Evolutionary conservation across 2,797 vertebrate species (phyloP).

Genomic region (Phalanger gymnotis): DNA sequence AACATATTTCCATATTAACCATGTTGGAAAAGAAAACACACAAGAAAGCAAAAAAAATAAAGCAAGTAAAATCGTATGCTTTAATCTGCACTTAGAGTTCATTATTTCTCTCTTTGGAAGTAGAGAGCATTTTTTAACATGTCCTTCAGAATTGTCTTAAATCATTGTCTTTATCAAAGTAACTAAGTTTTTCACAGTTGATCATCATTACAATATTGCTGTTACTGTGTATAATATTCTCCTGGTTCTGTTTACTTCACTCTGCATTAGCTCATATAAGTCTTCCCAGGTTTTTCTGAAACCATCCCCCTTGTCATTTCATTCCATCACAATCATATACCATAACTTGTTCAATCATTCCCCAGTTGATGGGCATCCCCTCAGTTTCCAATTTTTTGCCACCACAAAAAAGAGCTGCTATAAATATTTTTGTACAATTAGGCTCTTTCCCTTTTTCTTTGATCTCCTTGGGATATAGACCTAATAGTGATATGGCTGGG

Average conservation of each 20-base stretch:
- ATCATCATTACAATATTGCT: not conserved
- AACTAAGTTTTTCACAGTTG: not conserved
- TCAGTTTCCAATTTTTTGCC: not conserved
- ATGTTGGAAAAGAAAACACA: not conserved
- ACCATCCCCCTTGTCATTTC: not conserved
- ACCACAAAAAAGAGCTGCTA: not conserved
- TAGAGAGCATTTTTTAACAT: not conserved
- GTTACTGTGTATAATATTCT: not conserved
- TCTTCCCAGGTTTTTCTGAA: not conserved
- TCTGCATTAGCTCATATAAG: not conserved
- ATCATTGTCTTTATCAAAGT: not conserved
- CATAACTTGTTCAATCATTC: not conserved
- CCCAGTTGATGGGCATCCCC: not conserved
- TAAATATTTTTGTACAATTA: not conserved
- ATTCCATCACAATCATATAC: not conserved
- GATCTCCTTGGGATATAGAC: not conserved
- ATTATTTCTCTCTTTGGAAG: not conserved
- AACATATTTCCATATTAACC: not conserved
- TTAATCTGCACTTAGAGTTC: not conserved
- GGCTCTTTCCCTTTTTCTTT: not conserved
- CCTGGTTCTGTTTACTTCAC: not conserved
- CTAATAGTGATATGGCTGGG: not conserved
- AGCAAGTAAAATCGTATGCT: not conserved
- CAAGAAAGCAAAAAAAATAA: not conserved
- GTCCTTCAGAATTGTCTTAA: not conserved